These are phyloP conservation scores for Palaemon carinicauda DNA, from an alignment of 1,140 invertebrate genomes.

Conservation along the genomic window DNA sequence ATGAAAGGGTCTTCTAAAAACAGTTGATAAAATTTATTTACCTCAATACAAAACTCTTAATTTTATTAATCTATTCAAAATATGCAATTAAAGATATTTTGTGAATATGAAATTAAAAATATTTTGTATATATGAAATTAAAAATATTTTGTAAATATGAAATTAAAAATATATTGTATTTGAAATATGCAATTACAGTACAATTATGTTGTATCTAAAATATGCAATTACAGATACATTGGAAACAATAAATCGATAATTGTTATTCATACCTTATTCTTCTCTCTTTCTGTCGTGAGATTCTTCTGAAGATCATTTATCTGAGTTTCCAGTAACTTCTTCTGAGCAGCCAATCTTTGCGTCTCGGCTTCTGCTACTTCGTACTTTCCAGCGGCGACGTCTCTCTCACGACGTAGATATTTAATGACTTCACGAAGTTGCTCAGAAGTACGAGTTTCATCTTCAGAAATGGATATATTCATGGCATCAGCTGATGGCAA, in stretches of 20 bases:
- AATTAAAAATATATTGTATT: too few species aligned
- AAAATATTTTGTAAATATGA: too few species aligned
- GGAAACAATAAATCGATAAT: not conserved
- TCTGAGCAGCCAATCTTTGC: conserved; percentile 74
- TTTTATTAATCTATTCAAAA: not conserved
- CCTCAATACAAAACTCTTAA: not conserved
- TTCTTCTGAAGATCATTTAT: conserved; percentile 65
- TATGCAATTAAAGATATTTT: too few species aligned
- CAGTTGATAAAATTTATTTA: not conserved
- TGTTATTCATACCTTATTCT: conserved; percentile 68
- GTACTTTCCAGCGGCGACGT: conserved; percentile 82
- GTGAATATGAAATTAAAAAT: too few species aligned
- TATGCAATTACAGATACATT: too few species aligned
- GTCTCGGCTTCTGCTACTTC: conserved; percentile 86
- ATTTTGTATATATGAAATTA: too few species aligned
- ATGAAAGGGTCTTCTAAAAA: not conserved
- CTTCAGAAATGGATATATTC: conserved; percentile 61
- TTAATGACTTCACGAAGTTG: conserved; percentile 88
- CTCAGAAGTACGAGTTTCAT: conserved; percentile 68
- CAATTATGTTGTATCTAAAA: too few species aligned
- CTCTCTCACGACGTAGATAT: conserved; percentile 88
- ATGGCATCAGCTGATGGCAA: not conserved
- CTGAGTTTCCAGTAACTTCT: conserved; percentile 77
- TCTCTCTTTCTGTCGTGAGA: conserved; percentile 75
- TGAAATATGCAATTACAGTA: too few species aligned